Percentiles rank a stretch among this genome's conserved stretches.
phyloP scores from a whole-genome alignment of 2,113 vertebrate genomes.

The Symphodus melops region DNA sequence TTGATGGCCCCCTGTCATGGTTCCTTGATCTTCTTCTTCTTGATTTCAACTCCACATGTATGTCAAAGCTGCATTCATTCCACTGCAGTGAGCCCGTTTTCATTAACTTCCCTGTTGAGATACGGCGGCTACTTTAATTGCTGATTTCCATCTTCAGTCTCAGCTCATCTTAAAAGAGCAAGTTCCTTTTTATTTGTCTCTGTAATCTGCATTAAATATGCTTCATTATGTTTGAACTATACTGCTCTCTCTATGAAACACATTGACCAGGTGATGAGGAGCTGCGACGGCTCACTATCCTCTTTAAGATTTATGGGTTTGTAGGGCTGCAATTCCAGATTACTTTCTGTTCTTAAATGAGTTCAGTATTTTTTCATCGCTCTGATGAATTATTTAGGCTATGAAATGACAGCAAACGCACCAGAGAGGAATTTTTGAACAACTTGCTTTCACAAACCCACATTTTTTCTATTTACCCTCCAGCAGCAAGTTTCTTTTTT shows the following conservation, averaged over 20 bases:
- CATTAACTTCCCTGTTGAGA: conserved; percentile 27
- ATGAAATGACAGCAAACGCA: background rate
- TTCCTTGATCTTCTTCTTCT: conserved; percentile 60
- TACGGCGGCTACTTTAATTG: conserved; percentile 25
- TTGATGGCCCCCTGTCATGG: conserved; percentile 25
- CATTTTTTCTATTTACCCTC: background rate
- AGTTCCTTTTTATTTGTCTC: conserved; percentile 9
- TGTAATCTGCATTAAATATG: background rate
- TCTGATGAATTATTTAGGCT: background rate
- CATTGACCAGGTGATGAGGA: background rate
- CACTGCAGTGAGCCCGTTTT: conserved; percentile 26
- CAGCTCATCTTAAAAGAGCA: background rate
- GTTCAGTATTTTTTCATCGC: background rate
- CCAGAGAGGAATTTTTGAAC: background rate
- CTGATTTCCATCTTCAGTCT: conserved; percentile 6
- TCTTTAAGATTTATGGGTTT: background rate
- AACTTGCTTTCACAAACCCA: background rate
- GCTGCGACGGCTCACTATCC: background rate
- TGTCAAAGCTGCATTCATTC: conserved; percentile 34
- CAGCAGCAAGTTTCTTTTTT: background rate
- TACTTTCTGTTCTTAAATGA: background rate
- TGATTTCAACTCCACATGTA: conserved; percentile 34
- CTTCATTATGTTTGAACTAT: no score
- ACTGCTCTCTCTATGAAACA: background rate
- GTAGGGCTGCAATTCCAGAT: background rate